Evolutionary conservation across 2,797 vertebrate species (phyloP), one percentile per base, ranked within the genome.

Genomic region (Megaceryle alcyon): DNA sequence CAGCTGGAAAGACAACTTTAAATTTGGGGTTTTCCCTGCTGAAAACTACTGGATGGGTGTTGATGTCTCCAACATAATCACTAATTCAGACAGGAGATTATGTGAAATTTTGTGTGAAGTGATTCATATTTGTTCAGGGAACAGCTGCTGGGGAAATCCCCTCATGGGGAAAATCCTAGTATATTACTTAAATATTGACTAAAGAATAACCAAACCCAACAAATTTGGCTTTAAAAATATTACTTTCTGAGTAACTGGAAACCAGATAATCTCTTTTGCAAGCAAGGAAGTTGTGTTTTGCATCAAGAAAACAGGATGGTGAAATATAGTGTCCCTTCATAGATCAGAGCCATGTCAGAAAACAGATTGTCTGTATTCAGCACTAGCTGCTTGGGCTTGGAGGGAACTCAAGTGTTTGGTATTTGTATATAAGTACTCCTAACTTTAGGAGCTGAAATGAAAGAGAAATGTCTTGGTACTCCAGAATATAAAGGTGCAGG

Each of bases 11-110:
- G 33, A 13, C n/a, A 85, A 2, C 44, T 95, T 91, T 23, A 88
- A 91, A 83, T 83, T 39, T 83, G 89, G 91, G 69, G 2, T 79
- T 96, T 97, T 93, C 92, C 93, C 77, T 90, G 44, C 31, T 81
- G 35, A 77, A 44, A 92, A 66, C 9, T 46, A 48, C 63, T 73
- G 66, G 7, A 76, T 88, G 59, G 28, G 6, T 93, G 46, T 96
- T 92, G 93, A 33, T 33, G 33, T 86, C 59, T 29, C 14, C 46
- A 7, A 6, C 48, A 54, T 73, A 61, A 44, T 61, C 14, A 22
- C 60, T 87, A 46, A 80, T 84, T 39, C 86, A 89, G 75, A 70
- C 39, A 41, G 71, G 43, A 70, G 57, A 35, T 75, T 59, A 37
- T 48, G 16, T 73, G 53, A 53, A 61, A 15, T 91, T 81, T 51